Conservation (phyloP, 2,888 invertebrate species). For the Phasia obesa region DNA sequence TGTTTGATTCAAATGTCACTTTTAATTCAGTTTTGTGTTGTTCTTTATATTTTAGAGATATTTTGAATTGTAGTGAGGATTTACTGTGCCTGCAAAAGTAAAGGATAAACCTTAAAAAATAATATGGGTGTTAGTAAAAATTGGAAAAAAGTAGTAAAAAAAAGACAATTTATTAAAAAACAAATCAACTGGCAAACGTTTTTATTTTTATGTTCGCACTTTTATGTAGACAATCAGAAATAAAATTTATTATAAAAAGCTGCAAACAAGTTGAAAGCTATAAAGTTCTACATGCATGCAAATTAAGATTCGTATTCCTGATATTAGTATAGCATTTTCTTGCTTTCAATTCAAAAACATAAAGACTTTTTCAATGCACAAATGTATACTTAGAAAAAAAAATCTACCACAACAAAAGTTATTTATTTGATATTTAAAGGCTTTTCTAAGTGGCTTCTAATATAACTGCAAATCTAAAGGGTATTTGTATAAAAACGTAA, state of each 20-base stretch:
- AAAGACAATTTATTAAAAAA: constrained; percentile 73
- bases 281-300: background rate
- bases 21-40: constrained; percentile 71
- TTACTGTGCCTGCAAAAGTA: constrained; percentile 83
- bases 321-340: too few species aligned
- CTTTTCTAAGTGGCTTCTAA: too few species aligned
- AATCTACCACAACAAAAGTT: too few species aligned
- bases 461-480: too few species aligned
- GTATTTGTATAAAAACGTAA: too few species aligned
- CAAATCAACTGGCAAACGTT: constrained; percentile 45
- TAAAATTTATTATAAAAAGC: background rate
- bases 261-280: background rate
- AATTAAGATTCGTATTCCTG: background rate
- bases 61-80: constrained; percentile 74
- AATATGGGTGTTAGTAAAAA: constrained; percentile 83
- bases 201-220: background rate
- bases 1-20: constrained; percentile 73
- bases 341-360: background rate
- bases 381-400: too few species aligned
- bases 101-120: constrained; percentile 83
- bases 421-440: too few species aligned
- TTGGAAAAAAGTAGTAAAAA: constrained; percentile 82
- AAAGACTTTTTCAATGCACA: too few species aligned
- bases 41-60: constrained; percentile 73
- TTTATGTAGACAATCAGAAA: background rate